phyloP scores from a whole-genome alignment of 1,140 invertebrate species.

The Trichonephila clavipes region DNA sequence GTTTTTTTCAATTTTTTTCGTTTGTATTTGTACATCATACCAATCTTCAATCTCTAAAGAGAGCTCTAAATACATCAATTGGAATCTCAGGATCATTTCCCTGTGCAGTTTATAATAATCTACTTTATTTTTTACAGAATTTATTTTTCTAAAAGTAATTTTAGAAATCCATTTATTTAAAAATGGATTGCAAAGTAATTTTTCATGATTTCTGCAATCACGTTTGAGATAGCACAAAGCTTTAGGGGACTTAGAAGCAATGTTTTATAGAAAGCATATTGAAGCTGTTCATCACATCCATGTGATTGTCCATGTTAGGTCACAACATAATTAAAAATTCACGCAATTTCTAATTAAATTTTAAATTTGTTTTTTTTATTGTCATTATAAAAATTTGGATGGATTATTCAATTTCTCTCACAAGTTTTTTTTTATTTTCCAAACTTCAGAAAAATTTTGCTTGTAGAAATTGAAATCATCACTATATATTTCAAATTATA shows the following conservation, averaged over 20 bases:
- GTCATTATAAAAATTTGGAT: slow-evolving; percentile 15
- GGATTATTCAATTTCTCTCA: neutral
- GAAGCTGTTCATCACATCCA: slow-evolving; percentile 57
- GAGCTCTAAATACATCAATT: no score
- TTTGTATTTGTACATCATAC: no score
- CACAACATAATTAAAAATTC: slow-evolving; percentile 43
- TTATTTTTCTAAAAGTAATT: no score
- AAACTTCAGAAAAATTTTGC: neutral
- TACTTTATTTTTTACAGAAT: no score
- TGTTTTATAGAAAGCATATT: slow-evolving; percentile 54
- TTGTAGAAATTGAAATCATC: neutral
- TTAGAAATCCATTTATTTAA: no score
- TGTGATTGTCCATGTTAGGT: slow-evolving; percentile 72
- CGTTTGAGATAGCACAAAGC: slow-evolving; percentile 47
- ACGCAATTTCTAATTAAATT: neutral
- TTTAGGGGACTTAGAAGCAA: slow-evolving; percentile 11
- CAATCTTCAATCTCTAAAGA: no score
- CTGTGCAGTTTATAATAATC: no score
- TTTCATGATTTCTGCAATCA: slow-evolving; percentile 49
- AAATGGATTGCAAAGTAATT: neutral
- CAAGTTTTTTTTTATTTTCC: neutral
- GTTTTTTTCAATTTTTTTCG: no score
- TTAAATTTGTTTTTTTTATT: neutral
- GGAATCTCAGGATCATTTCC: no score
- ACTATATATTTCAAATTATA: neutral